Conservation (phyloP, 2,113 vertebrate species). For the Varanus salvator region DNA sequence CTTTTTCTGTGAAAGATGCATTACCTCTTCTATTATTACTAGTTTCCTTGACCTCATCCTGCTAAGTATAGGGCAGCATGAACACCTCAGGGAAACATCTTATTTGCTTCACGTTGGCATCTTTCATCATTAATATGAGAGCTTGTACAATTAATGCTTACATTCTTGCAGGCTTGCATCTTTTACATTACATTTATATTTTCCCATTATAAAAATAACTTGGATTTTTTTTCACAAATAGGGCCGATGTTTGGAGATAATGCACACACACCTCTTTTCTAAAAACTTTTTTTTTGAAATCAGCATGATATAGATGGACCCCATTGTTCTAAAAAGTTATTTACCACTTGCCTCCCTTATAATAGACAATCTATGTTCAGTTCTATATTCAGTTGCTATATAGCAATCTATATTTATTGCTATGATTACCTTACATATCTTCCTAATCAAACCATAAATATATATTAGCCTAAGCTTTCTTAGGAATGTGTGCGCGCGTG, state of each 20-base stretch:
- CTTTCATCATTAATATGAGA: not conserved
- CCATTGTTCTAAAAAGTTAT: no score
- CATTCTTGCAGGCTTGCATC: not conserved
- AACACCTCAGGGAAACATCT: not conserved
- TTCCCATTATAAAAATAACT: not conserved
- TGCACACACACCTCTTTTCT: no score
- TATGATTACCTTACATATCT: not conserved
- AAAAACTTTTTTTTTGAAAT: not conserved
- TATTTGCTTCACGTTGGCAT: not conserved
- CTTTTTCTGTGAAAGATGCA: conserved; percentile 35
- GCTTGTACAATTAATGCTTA: not conserved
- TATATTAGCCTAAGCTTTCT: not conserved
- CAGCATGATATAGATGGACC: not conserved
- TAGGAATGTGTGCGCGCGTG: not conserved
- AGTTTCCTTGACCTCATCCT: not conserved
- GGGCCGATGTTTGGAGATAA: no score
- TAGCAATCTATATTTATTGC: no score
- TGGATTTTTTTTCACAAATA: no score
- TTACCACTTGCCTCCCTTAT: not conserved
- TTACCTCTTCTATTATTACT: conserved; percentile 32
- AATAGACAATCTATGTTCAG: not conserved
- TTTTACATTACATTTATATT: not conserved
- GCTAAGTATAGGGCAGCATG: not conserved
- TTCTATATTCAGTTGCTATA: no score
- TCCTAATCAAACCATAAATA: not conserved